Conservation (phyloP, 2,113 vertebrate species). For the Phyllostomus discolor region DNA sequence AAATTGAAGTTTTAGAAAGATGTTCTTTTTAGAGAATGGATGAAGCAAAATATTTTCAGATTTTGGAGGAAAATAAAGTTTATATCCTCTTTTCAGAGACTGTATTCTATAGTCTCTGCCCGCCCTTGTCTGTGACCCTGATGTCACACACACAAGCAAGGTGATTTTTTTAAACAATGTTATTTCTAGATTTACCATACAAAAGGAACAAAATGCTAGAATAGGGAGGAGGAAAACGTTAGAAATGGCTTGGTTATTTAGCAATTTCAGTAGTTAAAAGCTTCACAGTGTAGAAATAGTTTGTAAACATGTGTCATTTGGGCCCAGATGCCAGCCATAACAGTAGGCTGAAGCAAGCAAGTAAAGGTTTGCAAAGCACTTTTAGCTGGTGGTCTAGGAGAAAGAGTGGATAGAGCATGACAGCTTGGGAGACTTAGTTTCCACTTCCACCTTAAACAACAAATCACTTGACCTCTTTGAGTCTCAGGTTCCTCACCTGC, state of each 20-base stretch:
- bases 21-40: conserved; percentile 37
- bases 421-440: not conserved
- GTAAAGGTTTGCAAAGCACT: not conserved
- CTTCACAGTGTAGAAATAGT: not conserved
- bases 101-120: not conserved
- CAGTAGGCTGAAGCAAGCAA: not conserved
- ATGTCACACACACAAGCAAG: not conserved
- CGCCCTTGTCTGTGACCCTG: not conserved
- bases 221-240: not conserved
- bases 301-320: not conserved
- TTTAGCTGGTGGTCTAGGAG: not conserved
- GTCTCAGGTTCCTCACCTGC: not conserved
- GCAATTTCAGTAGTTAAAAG: not conserved
- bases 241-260: not conserved
- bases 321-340: not conserved
- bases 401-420: not conserved
- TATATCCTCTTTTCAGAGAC: conserved; percentile 2
- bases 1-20: conserved; percentile 58
- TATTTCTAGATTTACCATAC: not conserved
- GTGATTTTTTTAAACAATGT: not conserved
- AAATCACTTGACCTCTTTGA: not conserved
- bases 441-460: not conserved
- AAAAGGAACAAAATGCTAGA: not conserved
- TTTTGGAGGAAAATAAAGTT: conserved; percentile 74
- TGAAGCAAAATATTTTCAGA: conserved; percentile 60